Percentiles rank a stretch among this genome's conserved stretches.
These are phyloP conservation scores for Tupiocoris notatus DNA, from an alignment of 2,888 invertebrate species.

Conservation along the genomic window DNA sequence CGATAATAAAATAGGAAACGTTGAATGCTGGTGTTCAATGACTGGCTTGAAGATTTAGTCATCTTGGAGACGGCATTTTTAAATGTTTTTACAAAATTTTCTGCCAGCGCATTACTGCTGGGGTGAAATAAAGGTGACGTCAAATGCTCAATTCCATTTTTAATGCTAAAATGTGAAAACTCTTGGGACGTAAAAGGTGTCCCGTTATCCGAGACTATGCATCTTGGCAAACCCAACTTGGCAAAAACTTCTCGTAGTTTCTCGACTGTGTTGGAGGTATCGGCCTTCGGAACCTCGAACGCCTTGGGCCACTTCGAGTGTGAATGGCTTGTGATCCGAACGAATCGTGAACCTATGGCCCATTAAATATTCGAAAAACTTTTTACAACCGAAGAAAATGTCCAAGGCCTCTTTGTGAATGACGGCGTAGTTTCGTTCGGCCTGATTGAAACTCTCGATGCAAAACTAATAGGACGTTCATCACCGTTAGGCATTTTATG, in stretches of 20 bases:
- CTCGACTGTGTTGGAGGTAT: background rate
- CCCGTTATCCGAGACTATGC: background rate
- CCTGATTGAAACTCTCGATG: no score
- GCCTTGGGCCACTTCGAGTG: slow-evolving; percentile 8
- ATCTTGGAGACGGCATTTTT: no score
- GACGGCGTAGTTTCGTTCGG: background rate
- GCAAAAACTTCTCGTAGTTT: background rate
- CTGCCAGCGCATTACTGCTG: slow-evolving; percentile 1
- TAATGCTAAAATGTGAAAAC: background rate
- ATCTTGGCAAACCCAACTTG: background rate
- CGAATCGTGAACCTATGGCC: background rate
- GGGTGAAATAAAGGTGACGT: background rate
- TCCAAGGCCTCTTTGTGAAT: background rate
- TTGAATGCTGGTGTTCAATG: no score
- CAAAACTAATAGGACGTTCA: no score
- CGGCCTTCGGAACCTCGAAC: background rate
- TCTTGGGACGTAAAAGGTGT: background rate
- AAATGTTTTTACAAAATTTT: no score
- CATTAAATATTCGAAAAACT: background rate
- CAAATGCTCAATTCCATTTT: no score
- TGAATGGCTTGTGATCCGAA: background rate
- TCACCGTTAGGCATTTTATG: no score
- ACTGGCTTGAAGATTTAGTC: no score
- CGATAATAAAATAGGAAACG: no score
- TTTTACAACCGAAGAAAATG: background rate